phyloP scores from a whole-genome alignment of 2,113 vertebrate genomes.

The Candoia aspera region DNA sequence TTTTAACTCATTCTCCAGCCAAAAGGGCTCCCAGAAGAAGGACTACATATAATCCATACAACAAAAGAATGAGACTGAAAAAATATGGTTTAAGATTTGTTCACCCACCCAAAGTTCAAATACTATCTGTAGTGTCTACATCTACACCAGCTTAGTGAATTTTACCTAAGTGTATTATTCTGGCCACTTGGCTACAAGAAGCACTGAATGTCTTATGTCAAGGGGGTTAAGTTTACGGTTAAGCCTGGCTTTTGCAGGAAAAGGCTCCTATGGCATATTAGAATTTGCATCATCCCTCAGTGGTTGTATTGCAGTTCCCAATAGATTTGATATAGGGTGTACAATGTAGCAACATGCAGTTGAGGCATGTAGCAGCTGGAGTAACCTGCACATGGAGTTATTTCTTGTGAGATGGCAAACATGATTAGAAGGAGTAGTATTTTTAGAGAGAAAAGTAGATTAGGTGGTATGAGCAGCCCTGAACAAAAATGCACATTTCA shows the following conservation, averaged over 20 bases:
- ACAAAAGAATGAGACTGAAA: neutral
- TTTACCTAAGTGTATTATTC: conserved; percentile 57
- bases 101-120: conserved; percentile 23
- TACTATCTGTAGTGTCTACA: conserved; percentile 46
- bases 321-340: conserved; percentile 51
- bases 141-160: conserved; percentile 54
- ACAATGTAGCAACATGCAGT: conserved; percentile 29
- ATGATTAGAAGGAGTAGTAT: conserved; percentile 42
- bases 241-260: conserved; percentile 62
- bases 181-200: conserved; percentile 64
- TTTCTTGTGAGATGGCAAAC: conserved; percentile 46
- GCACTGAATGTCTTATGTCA: conserved; percentile 53
- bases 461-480: conserved; percentile 35
- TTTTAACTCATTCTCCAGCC: neutral
- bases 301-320: conserved; percentile 59
- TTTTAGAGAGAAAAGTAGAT: conserved; percentile 41
- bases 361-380: conserved; percentile 42
- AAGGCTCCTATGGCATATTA: conserved; percentile 46
- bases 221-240: conserved; percentile 56
- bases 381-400: conserved; percentile 40
- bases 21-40: neutral
- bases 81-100: conserved; percentile 27
- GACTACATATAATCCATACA: neutral
- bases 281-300: conserved; percentile 61
- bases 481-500: conserved; percentile 39